Evolutionary conservation across 2,888 invertebrate genomes (phyloP), one percentile per base, ranked within the genome.

Genomic region (Cenopis cana): DNA sequence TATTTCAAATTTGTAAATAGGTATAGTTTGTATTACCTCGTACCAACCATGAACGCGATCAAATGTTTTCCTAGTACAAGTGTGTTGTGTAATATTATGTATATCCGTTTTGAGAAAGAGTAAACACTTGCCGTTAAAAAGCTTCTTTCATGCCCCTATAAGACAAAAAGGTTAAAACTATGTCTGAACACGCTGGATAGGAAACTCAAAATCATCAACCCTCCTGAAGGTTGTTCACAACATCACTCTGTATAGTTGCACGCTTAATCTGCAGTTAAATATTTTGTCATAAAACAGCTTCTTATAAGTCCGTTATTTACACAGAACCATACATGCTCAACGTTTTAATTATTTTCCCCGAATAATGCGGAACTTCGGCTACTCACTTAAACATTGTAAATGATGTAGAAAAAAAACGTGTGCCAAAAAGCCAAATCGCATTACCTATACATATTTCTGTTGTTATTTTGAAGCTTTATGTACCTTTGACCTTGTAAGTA

Each of bases 391-490:
- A 64, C 38, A 54, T 6, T 52, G 29, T 24, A 18, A 33, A 33
- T 29, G 5, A 29, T 29, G 50, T 20, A 36, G 33, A 12, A 64
- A 64, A 24, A 20, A 56, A 67, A 61, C 49, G 61, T 61, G 66
- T 72, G 72, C 68, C 67, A 72, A 24, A n/a, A 24, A 3, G 24
- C 24, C 1, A 24, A 72, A 72, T 66, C 56, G 61, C 36, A 33
- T 5, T 33, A 33, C 6, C 2, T 33, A 33, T 6, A 33, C 6
- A 33, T 33, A 5, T 33, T 8, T 33, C 0, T 33, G 33, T 67
- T 29, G 61, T 54, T 38, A 49, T 49, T 29, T 20, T 65, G 55
- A 67, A 71, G 59, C 33, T 64, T 71, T 67, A 67, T 60, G 33
- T 52, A 66, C 46, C 24, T 24, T 62, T 38, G 66, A 62, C 56